A percentile compares a stretch with the other conserved stretches of the same genome.
Evolutionary conservation across 2,113 vertebrate genomes (phyloP).

Genomic region (Vireo altiloquus): DNA sequence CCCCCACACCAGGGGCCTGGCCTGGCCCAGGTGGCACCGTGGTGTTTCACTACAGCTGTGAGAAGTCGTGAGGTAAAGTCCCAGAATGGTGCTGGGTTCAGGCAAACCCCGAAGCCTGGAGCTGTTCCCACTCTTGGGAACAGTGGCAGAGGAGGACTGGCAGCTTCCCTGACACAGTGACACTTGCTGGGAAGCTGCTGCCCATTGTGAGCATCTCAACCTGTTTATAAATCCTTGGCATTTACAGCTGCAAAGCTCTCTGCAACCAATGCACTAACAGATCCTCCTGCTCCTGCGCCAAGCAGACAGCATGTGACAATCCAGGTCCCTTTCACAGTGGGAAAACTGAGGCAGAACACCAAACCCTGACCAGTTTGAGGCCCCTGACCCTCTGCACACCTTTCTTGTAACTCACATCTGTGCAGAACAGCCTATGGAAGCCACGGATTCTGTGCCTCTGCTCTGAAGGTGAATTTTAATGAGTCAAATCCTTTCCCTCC

Average conservation of each 20-base stretch:
- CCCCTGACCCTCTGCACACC: neutral
- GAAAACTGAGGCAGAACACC: conserved; percentile 10
- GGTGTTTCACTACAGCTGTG: neutral
- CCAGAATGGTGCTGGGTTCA: neutral
- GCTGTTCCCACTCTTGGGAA: neutral
- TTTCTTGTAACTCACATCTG: neutral
- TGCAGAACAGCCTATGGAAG: neutral
- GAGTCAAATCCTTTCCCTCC: neutral
- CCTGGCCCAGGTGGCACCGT: neutral
- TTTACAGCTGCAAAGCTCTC: neutral
- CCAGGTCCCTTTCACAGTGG: neutral
- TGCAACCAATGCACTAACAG: neutral
- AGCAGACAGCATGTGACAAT: neutral
- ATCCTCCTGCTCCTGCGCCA: fast-evolving
- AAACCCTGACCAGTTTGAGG: neutral
- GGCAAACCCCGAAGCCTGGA: neutral
- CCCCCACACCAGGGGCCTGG: neutral
- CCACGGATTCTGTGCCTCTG: neutral
- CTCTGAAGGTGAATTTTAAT: neutral
- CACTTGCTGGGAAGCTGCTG: neutral
- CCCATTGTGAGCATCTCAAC: neutral
- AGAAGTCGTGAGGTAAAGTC: neutral
- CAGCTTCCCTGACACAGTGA: neutral
- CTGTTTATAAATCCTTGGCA: neutral
- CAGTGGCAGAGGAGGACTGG: neutral